Base-by-base conservation (phyloP, 2,797 vertebrate species). In the Benthosema pterotum region DNA sequence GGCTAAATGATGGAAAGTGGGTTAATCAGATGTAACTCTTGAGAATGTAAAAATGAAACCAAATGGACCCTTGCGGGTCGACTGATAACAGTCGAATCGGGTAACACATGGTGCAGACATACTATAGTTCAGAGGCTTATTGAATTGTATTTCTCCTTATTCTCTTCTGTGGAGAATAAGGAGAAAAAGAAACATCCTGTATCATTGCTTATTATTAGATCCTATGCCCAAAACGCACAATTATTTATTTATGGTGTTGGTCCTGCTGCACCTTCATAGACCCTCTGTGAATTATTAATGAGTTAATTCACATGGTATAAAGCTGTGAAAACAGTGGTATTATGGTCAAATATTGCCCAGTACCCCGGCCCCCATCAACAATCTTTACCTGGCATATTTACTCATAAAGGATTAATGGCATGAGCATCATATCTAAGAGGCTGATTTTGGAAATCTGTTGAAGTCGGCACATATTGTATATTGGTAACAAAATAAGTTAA, bases 301-400 rank as follows among this genome's bases (percentile, higher is more conserved):
- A 88, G 71, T 79, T 82, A 75, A 84, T 83, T 86, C 75, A 69
- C 77, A 83, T 62, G 61, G 79, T 85, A 85, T 79, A 87, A 82
- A 84, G 78, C 76, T 67, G 70, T 78, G 65, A 75, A n/a, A 78
- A 52, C 66, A 69, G 67, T 72, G 76, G 63, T 62, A 71, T 50
- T 25, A n/a, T n/a, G n/a, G 46, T 51, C 70, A 74, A 75, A 83
- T 78, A 79, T 73, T 67, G 55, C 68, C 3, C 5, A 32, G 25
- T 38, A 63, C n/a, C n/a, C n/a, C n/a, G n/a, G 51, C 15, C 54
- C 59, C 67, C 54, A 59, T 58, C 67, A 47, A 58, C 53, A 65
- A 74, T 73, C 62, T 72, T 69, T 50, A 62, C 58, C 48, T 57
- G 43, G 43, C 47, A 55, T 70, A 65, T 71, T 65, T 66, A 32